phyloP scores from a whole-genome alignment of 2,888 invertebrate species.

The Apodemia mormo region DNA sequence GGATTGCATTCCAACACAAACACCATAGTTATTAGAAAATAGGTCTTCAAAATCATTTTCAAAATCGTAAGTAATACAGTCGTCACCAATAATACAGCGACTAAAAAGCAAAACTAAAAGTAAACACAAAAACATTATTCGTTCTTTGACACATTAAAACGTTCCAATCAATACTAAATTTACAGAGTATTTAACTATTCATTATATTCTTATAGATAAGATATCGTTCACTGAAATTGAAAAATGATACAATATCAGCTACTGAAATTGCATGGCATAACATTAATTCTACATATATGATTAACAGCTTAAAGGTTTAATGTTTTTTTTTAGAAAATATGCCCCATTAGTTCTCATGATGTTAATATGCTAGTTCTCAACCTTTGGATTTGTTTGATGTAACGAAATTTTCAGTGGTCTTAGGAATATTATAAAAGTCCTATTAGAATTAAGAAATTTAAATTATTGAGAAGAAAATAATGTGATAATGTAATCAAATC shows the following conservation, averaged over 20 bases:
- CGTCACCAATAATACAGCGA: neutral
- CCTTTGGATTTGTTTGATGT: too few species aligned
- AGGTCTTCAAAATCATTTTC: slow-evolving; percentile 11
- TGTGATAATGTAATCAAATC: neutral
- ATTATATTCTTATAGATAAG: slow-evolving; percentile 21
- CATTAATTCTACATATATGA: neutral
- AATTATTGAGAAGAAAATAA: neutral
- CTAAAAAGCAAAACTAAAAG: neutral
- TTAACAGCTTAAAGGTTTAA: slow-evolving; percentile 1
- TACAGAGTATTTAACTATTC: neutral
- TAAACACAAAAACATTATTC: slow-evolving; percentile 2
- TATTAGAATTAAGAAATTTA: neutral
- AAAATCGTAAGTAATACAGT: slow-evolving; percentile 6
- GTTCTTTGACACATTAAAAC: neutral
- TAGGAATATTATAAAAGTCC: neutral
- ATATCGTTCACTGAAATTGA: slow-evolving; percentile 20
- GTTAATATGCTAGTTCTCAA: neutral
- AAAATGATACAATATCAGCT: slow-evolving; percentile 7
- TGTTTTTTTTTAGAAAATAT: neutral
- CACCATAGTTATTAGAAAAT: neutral
- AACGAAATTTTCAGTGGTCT: neutral
- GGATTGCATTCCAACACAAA: neutral
- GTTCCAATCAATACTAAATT: neutral
- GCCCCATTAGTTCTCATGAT: neutral
- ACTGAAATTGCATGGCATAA: neutral